These are phyloP conservation scores for Kryphioiulus occultus DNA, from an alignment of 2,888 invertebrate genomes.

Conservation along the genomic window DNA sequence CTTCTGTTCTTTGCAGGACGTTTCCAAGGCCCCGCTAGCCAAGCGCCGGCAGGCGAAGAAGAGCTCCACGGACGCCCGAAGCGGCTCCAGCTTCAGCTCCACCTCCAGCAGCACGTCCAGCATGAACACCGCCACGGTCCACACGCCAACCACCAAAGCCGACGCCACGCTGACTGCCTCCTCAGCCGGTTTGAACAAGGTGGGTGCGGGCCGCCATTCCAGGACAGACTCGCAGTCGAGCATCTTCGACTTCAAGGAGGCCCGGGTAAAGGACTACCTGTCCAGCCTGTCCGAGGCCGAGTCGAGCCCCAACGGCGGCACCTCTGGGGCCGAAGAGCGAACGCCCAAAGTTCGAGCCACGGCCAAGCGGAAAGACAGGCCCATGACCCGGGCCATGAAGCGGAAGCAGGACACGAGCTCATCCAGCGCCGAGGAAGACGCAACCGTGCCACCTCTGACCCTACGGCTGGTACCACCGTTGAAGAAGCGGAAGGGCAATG, in stretches of 20 bases:
- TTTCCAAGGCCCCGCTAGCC: slow-evolving; percentile 74
- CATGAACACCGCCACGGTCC: slow-evolving; percentile 64
- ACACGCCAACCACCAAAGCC: slow-evolving; percentile 58
- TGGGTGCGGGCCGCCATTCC: not conserved
- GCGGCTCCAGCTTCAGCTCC: slow-evolving; percentile 64
- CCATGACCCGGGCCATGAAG: not conserved
- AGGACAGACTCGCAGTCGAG: slow-evolving; percentile 56
- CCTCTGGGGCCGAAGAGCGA: not conserved
- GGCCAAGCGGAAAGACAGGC: not conserved
- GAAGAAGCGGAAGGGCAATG: not conserved
- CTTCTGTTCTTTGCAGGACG: too few relatives aligned
- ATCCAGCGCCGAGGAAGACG: not conserved
- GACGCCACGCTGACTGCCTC: slow-evolving; percentile 57
- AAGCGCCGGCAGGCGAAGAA: slow-evolving; percentile 72
- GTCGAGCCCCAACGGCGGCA: slow-evolving; percentile 55
- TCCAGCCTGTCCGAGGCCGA: slow-evolving; percentile 65
- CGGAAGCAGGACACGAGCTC: not conserved
- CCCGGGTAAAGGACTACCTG: slow-evolving; percentile 66
- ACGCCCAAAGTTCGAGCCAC: not conserved
- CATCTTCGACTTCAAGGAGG: slow-evolving; percentile 66
- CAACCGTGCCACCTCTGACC: not conserved
- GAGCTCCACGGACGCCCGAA: slow-evolving; percentile 64
- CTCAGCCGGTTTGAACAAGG: slow-evolving; percentile 57
- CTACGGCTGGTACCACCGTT: not conserved
- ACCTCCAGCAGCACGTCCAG: slow-evolving; percentile 62